A percentile compares a stretch with the other conserved stretches of the same genome.
Evolutionary conservation across 2,797 vertebrate species (phyloP).

Genomic region (Chaenodraco wilsoni): DNA sequence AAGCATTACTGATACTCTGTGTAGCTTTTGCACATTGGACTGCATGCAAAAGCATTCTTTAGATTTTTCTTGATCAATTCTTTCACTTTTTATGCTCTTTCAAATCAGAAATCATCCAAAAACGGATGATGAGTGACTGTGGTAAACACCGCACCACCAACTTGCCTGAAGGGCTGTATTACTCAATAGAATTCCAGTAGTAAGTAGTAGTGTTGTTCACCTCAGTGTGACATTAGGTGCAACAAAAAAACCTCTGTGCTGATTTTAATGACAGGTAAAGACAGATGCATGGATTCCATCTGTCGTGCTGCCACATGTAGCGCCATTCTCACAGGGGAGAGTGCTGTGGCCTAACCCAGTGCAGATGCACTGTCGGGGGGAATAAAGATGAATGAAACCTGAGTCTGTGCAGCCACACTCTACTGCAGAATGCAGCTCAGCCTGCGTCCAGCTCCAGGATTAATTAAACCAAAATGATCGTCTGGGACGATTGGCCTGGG

Average conservation of each 20-base stretch:
- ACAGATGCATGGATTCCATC: conserved; percentile 39
- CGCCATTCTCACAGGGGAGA: conserved; percentile 19
- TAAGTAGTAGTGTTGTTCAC: not conserved
- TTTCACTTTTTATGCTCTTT: too few relatives aligned
- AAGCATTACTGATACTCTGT: not conserved
- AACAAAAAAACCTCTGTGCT: not conserved
- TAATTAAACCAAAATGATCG: conserved; percentile 69
- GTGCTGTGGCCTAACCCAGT: conserved; percentile 10
- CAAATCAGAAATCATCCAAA: too few relatives aligned
- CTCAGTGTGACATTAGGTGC: not conserved
- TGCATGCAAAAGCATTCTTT: conserved; percentile 1
- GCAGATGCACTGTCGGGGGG: conserved; percentile 51
- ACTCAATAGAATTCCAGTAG: not conserved
- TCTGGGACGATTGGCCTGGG: conserved; percentile 23
- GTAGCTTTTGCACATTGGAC: not conserved
- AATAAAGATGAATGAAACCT: conserved; percentile 52
- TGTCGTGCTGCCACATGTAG: conserved; percentile 10
- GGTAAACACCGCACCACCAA: not conserved
- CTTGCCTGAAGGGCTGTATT: too few relatives aligned
- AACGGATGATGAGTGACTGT: not conserved
- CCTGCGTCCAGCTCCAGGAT: conserved; percentile 45
- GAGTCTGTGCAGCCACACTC: conserved; percentile 59
- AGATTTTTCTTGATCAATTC: not conserved
- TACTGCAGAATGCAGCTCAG: conserved; percentile 22
- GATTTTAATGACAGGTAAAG: conserved; percentile 17